phyloP scores from a whole-genome alignment of 2,113 vertebrate species.

The Columba janthina region DNA sequence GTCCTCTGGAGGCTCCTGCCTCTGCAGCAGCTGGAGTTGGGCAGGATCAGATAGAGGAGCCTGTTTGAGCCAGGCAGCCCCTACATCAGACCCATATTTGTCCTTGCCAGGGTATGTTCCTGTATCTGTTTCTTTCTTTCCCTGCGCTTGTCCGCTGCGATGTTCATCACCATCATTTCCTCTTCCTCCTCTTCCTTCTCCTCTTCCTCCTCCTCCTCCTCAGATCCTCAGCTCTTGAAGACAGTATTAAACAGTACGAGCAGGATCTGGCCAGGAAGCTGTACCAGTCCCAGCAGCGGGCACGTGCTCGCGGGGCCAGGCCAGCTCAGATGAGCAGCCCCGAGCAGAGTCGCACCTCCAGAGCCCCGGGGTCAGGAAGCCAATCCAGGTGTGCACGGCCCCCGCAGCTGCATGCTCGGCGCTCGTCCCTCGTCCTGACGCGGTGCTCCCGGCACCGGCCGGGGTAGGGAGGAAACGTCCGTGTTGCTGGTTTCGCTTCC shows the following conservation, averaged over 20 bases:
- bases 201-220: slow-evolving; percentile 8
- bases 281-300: slow-evolving; percentile 88
- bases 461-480: background rate
- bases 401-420: slow-evolving; percentile 46
- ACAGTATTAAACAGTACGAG: slow-evolving; percentile 93
- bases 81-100: background rate
- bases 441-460: background rate
- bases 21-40: background rate
- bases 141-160: slow-evolving; percentile 19
- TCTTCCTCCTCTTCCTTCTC: background rate
- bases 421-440: background rate
- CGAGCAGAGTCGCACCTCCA: slow-evolving; percentile 32
- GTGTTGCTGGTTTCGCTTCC: background rate
- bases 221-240: slow-evolving; percentile 87
- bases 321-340: slow-evolving; percentile 48
- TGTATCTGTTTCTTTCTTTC: slow-evolving; percentile 54
- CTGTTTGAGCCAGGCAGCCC: background rate
- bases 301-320: slow-evolving; percentile 73
- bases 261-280: slow-evolving; percentile 92
- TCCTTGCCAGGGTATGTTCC: slow-evolving; percentile 21
- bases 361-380: slow-evolving; percentile 34
- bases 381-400: slow-evolving; percentile 66
- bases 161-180: slow-evolving; percentile 58
- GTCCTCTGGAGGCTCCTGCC: background rate
- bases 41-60: background rate